Base-by-base conservation (phyloP, 2,113 vertebrate genomes). In the Athene noctua region DNA sequence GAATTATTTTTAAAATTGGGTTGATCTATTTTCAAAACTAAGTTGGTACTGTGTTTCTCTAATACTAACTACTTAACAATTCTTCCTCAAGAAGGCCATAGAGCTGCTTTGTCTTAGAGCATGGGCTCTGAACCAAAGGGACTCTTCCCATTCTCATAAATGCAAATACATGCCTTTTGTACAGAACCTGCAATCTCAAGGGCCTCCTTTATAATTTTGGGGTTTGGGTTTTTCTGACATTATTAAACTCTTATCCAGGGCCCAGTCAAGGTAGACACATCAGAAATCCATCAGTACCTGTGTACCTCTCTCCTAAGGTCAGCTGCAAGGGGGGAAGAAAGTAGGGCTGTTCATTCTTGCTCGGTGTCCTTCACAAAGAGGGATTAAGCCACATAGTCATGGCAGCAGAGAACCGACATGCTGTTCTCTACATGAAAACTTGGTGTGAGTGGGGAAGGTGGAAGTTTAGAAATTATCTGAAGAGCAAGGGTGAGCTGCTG, bases 261-360 rank as follows among this genome's bases (percentile, higher is more conserved):
- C 47, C 30, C 9, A 47, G 9, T 13, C 34, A 23, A 65, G 40
- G 38, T 0, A 0, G 29, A 13, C 13, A 38, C 1, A 4, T 15
- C 49, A 87, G 22, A 80, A 90, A 84, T 13, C 27, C 66, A 65
- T 7, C 63, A 67, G 9, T 7, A 23, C 11, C 5, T 4, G 2
- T 8, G 34, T 3, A 7, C 1, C 9, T 19, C 25, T 65, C 27
- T 67, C 22, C 51, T 66, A 13, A 51, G 18, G 23, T 6, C 46
- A 40, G 42, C 17, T 29, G 40, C 42, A 16, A 34, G 15, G 6
- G 13, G 10, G 8, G 6, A 1, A 17, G 30, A 19, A 44, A 30
- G 25, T 1, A 38, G 17, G 15, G 25, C 15, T 32, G 18, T 29
- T 65, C n/a, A 58, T 49, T 47, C 13, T 11, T 22, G 55, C 13